phyloP scores from a whole-genome alignment of 2,888 invertebrate species.

The Salpingus planirostris region DNA sequence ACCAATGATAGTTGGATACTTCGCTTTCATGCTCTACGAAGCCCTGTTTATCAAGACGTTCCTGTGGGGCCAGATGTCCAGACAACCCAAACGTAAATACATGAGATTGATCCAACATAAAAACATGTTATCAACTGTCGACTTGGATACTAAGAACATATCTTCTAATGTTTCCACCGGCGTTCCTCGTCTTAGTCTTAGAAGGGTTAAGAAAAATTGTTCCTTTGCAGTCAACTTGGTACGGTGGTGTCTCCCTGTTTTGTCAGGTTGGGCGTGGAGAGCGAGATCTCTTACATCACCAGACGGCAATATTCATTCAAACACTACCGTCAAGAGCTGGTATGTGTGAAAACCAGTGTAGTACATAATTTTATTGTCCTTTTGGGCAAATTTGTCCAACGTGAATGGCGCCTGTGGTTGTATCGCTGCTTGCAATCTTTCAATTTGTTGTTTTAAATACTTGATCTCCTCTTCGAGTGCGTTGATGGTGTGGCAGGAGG shows the following conservation, averaged over 20 bases:
- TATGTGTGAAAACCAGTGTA: background rate
- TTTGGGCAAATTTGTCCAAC: too few relatives aligned
- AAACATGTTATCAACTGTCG: conserved; percentile 1
- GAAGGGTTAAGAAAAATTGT: background rate
- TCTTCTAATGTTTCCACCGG: background rate
- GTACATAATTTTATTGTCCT: conserved; percentile 1
- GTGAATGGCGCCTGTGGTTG: too few relatives aligned
- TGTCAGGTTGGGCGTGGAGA: background rate
- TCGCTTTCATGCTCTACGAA: conserved; percentile 7
- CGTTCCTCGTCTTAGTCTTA: background rate
- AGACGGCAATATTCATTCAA: background rate
- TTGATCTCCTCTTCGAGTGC: too few relatives aligned
- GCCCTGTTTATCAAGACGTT: conserved; percentile 11
- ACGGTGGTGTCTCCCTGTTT: background rate
- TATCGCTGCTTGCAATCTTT: too few relatives aligned
- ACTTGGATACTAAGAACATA: conserved; percentile 1
- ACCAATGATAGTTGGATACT: conserved; percentile 12
- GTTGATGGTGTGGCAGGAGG: too few relatives aligned
- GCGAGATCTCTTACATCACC: background rate
- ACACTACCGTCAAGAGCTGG: background rate
- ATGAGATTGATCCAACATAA: conserved; percentile 2
- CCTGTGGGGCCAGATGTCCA: conserved; percentile 13
- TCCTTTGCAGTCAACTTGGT: background rate
- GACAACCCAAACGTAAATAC: conserved; percentile 6
- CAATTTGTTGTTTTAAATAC: too few relatives aligned